Base-by-base conservation (phyloP, 2,797 vertebrate species). In the Hypotaenidia philippensis region DNA sequence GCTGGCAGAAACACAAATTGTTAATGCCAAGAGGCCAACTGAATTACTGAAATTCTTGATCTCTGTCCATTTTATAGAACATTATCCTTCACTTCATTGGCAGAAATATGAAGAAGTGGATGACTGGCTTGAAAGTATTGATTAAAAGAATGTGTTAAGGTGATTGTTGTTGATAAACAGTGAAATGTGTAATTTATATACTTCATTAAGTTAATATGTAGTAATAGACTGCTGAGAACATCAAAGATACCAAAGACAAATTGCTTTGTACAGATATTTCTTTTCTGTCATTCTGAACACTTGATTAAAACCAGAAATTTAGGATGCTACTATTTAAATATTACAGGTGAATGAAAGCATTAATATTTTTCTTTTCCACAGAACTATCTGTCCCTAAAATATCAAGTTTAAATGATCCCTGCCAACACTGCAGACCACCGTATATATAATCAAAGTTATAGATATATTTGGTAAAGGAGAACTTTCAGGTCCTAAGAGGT, bases 1-100 rank as follows among this genome's bases (percentile, higher is more conserved):
- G 72, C 68, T 94, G 93, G 85, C 72, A 75, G 29, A 50, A 83
- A 61, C 56, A 83, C 47, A 89, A 94, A 77, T 57, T 59, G 25
- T 52, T 83, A 61, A 74, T 4, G 20, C 71, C 56, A 89, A 76
- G 34, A 71, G 77, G 36, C 1, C 3, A 90, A 85, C 47, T 52
- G 70, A 93, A 88, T 86, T 59, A 78, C 47, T 88, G 88, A 74
- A 65, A 74, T 86, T 76, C 77, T 95, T 92, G 60, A 50, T 93
- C 83, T 82, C 59, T 91, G 68, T 82, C 88, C 83, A 91, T 66
- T 94, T 77, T 59, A 52, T 32, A 93, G 83, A 49, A 83, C 49
- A 26, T 88, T 69, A 50, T 56, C 90, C 65, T 92, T 93, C 68
- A 68, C 32, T 93, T 89, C 74, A 55, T 83, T 94, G 89, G 64